Conservation (phyloP, 2,113 vertebrate genomes). For the Corvus hawaiiensis region DNA sequence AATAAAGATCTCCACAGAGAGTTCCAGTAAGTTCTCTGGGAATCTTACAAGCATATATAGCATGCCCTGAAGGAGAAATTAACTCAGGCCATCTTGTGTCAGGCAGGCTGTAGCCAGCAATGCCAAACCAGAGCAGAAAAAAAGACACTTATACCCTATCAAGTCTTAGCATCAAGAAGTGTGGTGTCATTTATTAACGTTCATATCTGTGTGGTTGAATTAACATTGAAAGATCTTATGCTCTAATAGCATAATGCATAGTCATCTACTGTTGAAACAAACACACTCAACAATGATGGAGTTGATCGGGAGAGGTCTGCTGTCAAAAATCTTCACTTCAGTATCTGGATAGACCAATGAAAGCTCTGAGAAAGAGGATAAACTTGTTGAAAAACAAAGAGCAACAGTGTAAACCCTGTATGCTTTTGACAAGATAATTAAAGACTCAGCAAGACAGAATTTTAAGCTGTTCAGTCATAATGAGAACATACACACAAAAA, state of each 20-base stretch:
- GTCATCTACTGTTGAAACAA: neutral
- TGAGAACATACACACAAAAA: neutral
- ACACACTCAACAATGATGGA: neutral
- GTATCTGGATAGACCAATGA: neutral
- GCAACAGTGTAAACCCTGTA: neutral
- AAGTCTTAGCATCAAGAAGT: neutral
- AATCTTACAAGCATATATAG: neutral
- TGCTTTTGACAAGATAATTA: neutral
- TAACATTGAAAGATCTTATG: neutral
- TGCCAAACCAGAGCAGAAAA: neutral
- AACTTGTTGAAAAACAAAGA: neutral
- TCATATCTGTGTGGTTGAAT: neutral
- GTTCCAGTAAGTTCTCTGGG: neutral
- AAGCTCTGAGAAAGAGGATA: neutral
- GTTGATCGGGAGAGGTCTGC: neutral
- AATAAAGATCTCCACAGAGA: neutral
- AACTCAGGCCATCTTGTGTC: neutral
- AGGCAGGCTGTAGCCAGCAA: neutral
- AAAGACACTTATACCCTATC: neutral
- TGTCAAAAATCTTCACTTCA: neutral
- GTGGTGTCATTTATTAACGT: neutral
- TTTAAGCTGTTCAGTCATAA: neutral
- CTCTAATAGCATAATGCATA: neutral
- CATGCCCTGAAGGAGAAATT: neutral
- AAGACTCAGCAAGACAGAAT: neutral